Conservation (phyloP, 2,888 invertebrate genomes). For the Chymomyza caudatula region DNA sequence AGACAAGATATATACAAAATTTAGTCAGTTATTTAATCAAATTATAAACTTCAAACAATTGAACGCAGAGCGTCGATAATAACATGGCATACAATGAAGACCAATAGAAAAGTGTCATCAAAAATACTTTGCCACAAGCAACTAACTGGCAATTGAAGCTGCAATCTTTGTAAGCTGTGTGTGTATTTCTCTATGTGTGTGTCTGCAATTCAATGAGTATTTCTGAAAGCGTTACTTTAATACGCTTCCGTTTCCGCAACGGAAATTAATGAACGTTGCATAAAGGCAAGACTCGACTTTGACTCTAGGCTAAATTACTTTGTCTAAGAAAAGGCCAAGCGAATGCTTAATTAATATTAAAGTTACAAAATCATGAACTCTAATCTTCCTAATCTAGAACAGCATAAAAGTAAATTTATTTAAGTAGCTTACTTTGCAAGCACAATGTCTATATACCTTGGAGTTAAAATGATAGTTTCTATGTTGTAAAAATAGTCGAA, state of each 20-base stretch:
- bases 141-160: constrained; percentile 23
- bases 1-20: neutral
- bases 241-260: constrained; percentile 66
- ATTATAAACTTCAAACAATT: neutral
- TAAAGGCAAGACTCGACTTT: constrained; percentile 8
- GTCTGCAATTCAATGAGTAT: constrained; percentile 46
- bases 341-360: constrained; percentile 64
- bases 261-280: constrained; percentile 66
- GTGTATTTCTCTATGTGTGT: neutral
- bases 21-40: neutral
- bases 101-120: constrained; percentile 39
- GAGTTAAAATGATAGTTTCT: too few relatives aligned
- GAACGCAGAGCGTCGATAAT: neutral
- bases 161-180: neutral
- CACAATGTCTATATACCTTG: too few relatives aligned
- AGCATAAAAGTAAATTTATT: too few relatives aligned
- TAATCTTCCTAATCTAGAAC: too few relatives aligned
- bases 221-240: constrained; percentile 66
- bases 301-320: neutral
- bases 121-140: constrained; percentile 47
- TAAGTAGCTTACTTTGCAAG: too few relatives aligned
- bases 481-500: too few relatives aligned
- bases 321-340: constrained; percentile 48
- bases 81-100: constrained; percentile 5
- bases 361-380: neutral